A percentile compares a stretch with the other conserved stretches of the same genome.
Evolutionary conservation across 1,140 invertebrate species (phyloP).

Genomic region (Zophobas atratus): DNA sequence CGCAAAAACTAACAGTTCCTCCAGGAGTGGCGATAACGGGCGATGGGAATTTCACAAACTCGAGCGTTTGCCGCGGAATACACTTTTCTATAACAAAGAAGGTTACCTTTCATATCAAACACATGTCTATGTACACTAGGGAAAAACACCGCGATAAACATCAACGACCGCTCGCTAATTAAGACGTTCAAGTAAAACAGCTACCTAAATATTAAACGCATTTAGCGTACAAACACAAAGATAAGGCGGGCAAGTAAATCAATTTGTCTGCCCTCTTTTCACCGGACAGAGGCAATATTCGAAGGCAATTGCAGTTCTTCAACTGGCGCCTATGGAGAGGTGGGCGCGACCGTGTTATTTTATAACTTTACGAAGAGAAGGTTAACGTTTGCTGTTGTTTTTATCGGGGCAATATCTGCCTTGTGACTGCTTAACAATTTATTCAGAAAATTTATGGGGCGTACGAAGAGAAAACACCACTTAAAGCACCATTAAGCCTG

Average conservation of each 20-base stretch:
- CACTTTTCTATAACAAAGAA: slow-evolving; percentile 41
- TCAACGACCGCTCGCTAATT: slow-evolving; percentile 3
- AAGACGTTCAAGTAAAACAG: slow-evolving; percentile 23
- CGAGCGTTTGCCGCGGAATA: slow-evolving; percentile 45
- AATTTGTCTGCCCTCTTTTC: slow-evolving; percentile 42
- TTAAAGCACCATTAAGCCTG: slow-evolving; percentile 5
- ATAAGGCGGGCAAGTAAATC: slow-evolving; percentile 36
- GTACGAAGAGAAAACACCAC: slow-evolving; percentile 21
- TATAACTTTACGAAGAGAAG: slow-evolving; percentile 42
- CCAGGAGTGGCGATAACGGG: slow-evolving; percentile 66
- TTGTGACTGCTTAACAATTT: background rate
- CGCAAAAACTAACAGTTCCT: slow-evolving; percentile 68
- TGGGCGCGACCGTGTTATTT: slow-evolving; percentile 44
- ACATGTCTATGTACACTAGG: background rate
- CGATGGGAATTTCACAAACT: slow-evolving; percentile 68
- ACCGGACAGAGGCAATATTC: slow-evolving; percentile 31
- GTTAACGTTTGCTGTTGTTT: slow-evolving; percentile 40
- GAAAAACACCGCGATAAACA: background rate
- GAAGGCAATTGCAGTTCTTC: slow-evolving; percentile 42
- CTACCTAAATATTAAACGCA: slow-evolving; percentile 37
- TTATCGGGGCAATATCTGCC: slow-evolving; percentile 31
- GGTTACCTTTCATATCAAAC: background rate
- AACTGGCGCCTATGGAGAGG: slow-evolving; percentile 39
- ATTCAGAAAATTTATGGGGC: slow-evolving; percentile 25
- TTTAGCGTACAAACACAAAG: slow-evolving; percentile 1